These are phyloP conservation scores for Philopotamus ludificatus DNA, from an alignment of 1,140 invertebrate genomes.

Conservation along the genomic window DNA sequence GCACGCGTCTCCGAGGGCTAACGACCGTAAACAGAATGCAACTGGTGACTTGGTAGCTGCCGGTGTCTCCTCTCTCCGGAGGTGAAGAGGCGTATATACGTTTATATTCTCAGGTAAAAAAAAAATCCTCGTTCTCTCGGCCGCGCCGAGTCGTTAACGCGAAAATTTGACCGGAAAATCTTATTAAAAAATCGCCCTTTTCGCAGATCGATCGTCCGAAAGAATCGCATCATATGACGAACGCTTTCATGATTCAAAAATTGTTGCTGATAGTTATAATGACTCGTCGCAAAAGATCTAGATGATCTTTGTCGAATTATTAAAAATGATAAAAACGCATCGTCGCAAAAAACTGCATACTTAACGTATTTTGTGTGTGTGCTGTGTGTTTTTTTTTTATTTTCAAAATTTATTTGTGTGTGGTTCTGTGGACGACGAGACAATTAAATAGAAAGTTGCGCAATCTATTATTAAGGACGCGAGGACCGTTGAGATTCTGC, in stretches of 20 bases:
- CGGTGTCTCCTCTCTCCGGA: conserved; percentile 3
- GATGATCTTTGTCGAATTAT: conserved; percentile 33
- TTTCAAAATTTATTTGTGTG: conserved; percentile 2
- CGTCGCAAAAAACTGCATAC: conserved; percentile 11
- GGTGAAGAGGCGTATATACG: conserved; percentile 9
- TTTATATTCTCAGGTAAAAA: background rate
- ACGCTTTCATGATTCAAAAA: conserved; percentile 19
- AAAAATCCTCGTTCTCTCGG: too few species aligned
- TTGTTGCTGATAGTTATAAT: conserved; percentile 29
- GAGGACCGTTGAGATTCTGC: conserved; percentile 18
- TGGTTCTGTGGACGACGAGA: conserved; percentile 19
- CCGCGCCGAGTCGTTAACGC: too few species aligned
- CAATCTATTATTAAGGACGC: conserved; percentile 19
- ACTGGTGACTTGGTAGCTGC: conserved; percentile 17
- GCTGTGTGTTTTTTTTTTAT: conserved; percentile 21
- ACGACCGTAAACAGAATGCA: conserved; percentile 23
- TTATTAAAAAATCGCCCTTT: background rate
- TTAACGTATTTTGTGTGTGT: too few species aligned
- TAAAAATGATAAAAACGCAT: conserved; percentile 16
- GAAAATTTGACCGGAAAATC: too few species aligned
- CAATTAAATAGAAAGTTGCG: conserved; percentile 40
- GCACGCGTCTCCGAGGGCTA: background rate
- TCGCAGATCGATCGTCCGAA: background rate
- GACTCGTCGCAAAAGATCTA: conserved; percentile 38
- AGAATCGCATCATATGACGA: conserved; percentile 21